Base-by-base conservation (phyloP, 2,888 invertebrate genomes). In the Drosophila subquinaria region DNA sequence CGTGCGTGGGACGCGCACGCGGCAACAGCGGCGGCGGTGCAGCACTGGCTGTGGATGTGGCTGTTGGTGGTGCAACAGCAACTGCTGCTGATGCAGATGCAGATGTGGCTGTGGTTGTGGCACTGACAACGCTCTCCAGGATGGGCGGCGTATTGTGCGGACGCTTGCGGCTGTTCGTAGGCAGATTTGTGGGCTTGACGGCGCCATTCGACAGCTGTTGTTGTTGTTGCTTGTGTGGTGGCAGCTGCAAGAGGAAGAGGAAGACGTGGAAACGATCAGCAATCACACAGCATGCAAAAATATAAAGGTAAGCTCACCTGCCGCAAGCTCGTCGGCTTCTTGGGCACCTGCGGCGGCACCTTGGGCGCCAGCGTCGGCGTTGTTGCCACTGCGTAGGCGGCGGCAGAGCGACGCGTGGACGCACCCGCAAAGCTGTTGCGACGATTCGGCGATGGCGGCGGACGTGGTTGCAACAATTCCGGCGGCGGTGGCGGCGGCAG, bases 351-450 rank as follows among this genome's bases (percentile, higher is more conserved):
- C 4, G 93, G 93, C 36, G 93, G 92, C 64, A 92, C 87, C 51
- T 92, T 84, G 1, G 93, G 92, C 47, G 92, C 91, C 60, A 73
- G 55, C 55, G 83, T 71, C 27, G 83, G 74, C 40, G 76, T 64
- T 56, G 63, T 57, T 56, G 68, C 73, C 67, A 57, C 71, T 53
- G 63, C 40, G 86, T 85, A 80, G 76, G 81, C 77, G 30, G 86
- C 27, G 20, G 20, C 20, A 67, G 27, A 27, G 30, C 92, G 92
- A 3, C 92, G 90, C 40, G 91, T 90, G 2, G 93, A 90, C 13
- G 93, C 92, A 6, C 93, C 93, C 3, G 93, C 93, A 73, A 93
- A 93, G 68, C 93, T 93, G 72, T 93, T 93, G 66, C 93, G 90
- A 17, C 93, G 81, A 69, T 91, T 93, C 17, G 93, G 91, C 61